Evolutionary conservation across 2,797 vertebrate species (phyloP), one percentile per base, ranked within the genome.

Genomic region (Eremophila alpestris): DNA sequence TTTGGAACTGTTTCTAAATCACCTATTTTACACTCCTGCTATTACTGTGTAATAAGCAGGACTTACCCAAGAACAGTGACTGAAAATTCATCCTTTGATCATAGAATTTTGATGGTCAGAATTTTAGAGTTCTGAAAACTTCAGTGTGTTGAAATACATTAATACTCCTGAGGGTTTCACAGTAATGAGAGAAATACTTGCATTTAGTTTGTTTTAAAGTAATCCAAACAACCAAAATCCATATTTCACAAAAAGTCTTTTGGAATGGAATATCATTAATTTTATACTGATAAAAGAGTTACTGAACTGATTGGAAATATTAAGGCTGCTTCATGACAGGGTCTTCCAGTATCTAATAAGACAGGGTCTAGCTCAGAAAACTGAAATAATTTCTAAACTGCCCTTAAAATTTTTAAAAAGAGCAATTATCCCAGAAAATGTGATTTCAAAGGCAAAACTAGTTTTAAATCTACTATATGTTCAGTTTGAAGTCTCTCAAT

Each of bases 1-100:
- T 96, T 82, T 92, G 79, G 79, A 94, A 80, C 58, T 90, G 70
- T 90, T 95, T 89, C 76, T 91, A 97, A 95, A 91, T 76, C 38
- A 30, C 21, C 34, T 75, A 40, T 5, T 87, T 91, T 87, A 30
- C n/a, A 41, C 22, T 78, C 12, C 46, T 43, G 41, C 55, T 71
- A 16, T 48, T 62, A 36, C 77, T 54, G 48, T 0, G 0, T 46
- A 54, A 60, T 59, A 69, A 83, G 68, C 13, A 3, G 69, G 71
- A 60, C 11, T 58, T 6, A 58, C 12, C 23, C 49, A 40, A 6
- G 40, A 60, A 43, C 5, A 20, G 7, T 2, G 4, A 36, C 40
- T 62, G 62, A 51, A 30, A 78, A 63, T n/a, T 68, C 73, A 51
- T 36, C n/a, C n/a, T 71, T 75, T 75, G 29, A 29, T 75, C 70